Evolutionary conservation across 2,797 vertebrate species (phyloP).

Genomic region (Arnoldichthys spilopterus): DNA sequence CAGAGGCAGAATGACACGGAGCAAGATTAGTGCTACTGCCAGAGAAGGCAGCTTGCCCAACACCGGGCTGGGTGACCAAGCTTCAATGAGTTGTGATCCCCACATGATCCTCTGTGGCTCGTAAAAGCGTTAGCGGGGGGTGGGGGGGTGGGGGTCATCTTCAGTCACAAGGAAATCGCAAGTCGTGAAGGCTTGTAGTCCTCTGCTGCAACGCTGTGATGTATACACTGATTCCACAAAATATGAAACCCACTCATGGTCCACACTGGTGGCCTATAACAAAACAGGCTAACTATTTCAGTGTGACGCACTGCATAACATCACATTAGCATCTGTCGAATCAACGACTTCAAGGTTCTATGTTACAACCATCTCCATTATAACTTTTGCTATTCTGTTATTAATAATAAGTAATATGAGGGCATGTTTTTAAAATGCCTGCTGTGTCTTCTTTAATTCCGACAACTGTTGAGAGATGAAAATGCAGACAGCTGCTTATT

Average conservation of each 20-base stretch:
- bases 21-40: slow-evolving; percentile 21
- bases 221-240: slow-evolving; percentile 30
- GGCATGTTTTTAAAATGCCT: neutral
- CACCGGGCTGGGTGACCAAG: slow-evolving; percentile 22
- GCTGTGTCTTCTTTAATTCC: slow-evolving; percentile 11
- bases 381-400: neutral
- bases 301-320: neutral
- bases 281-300: neutral
- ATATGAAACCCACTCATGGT: slow-evolving; percentile 15
- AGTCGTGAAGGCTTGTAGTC: slow-evolving; percentile 22
- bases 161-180: slow-evolving; percentile 28
- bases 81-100: slow-evolving; percentile 44
- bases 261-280: neutral
- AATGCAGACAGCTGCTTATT: slow-evolving; percentile 59
- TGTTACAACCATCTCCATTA: neutral
- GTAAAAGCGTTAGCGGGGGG: slow-evolving; percentile 26
- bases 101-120: slow-evolving; percentile 43
- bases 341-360: neutral
- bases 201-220: slow-evolving; percentile 19
- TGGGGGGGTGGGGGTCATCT: too few relatives aligned
- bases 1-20: slow-evolving; percentile 39
- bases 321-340: neutral
- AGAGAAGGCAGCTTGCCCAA: slow-evolving; percentile 46
- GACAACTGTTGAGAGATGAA: slow-evolving; percentile 35
- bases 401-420: neutral